phyloP scores from a whole-genome alignment of 2,888 invertebrate genomes.

The Anoncus sp. region DNA sequence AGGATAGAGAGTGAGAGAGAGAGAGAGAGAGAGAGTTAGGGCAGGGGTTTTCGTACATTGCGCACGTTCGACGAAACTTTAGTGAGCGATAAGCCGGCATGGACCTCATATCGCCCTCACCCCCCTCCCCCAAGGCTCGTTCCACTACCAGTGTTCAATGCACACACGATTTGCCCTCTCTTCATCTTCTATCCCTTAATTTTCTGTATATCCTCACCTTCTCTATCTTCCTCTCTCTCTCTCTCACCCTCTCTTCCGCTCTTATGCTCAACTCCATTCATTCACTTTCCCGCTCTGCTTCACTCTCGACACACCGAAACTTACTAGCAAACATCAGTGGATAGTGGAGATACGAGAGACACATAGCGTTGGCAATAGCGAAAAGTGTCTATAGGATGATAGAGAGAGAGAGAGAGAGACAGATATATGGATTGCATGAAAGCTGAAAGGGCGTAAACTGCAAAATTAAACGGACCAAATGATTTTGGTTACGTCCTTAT shows the following conservation, averaged over 20 bases:
- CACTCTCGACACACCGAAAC: slow-evolving; percentile 28
- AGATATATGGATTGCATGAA: background rate
- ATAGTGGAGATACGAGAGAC: slow-evolving; percentile 22
- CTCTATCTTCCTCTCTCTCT: background rate
- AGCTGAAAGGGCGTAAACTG: slow-evolving; percentile 14
- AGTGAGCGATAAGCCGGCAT: slow-evolving; percentile 60
- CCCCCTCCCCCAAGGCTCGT: slow-evolving; percentile 24
- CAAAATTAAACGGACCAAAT: background rate
- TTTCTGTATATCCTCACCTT: slow-evolving; percentile 11
- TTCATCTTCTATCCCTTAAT: slow-evolving; percentile 39
- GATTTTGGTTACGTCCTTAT: slow-evolving; percentile 7
- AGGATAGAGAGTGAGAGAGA: slow-evolving; percentile 12
- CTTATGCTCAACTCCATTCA: slow-evolving; percentile 34
- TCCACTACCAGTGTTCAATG: slow-evolving; percentile 35
- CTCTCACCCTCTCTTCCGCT: background rate
- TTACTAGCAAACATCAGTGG: slow-evolving; percentile 26
- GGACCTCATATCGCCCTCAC: slow-evolving; percentile 56
- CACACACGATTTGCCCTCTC: slow-evolving; percentile 39
- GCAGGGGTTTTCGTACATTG: slow-evolving; percentile 42
- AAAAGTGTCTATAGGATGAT: slow-evolving; percentile 33
- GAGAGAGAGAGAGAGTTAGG: slow-evolving; percentile 13
- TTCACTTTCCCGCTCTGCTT: slow-evolving; percentile 33
- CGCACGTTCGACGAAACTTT: slow-evolving; percentile 59
- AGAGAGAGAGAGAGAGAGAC: slow-evolving; percentile 8
- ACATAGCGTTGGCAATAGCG: slow-evolving; percentile 4